These are phyloP conservation scores for Stichodactyla mertensii DNA, from an alignment of 64 coral and sea anemone genomes.

Conservation along the genomic window DNA sequence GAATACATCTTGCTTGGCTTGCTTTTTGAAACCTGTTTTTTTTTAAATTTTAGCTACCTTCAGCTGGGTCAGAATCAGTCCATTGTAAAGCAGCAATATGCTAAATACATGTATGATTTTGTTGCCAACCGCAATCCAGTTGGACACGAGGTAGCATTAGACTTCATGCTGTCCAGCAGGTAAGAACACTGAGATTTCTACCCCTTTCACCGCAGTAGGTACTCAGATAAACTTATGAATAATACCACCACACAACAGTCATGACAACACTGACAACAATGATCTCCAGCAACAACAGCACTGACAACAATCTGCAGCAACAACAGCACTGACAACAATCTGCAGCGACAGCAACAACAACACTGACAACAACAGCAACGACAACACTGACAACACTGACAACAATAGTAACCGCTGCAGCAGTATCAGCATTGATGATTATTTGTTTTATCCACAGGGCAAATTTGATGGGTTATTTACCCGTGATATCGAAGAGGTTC, in stretches of 20 bases:
- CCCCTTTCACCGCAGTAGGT: too few species aligned
- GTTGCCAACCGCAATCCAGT: conserved; percentile 42
- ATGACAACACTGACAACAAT: too few species aligned
- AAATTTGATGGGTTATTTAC: background rate
- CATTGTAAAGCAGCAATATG: background rate
- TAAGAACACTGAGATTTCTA: background rate
- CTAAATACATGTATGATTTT: conserved; percentile 21
- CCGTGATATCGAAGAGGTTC: background rate
- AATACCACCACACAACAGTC: too few species aligned
- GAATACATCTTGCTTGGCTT: background rate
- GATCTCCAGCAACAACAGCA: too few species aligned
- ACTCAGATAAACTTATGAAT: too few species aligned
- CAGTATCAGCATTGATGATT: too few species aligned
- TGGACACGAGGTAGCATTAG: conserved; percentile 12
- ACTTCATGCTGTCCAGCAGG: background rate
- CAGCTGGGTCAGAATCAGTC: background rate
- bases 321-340: too few species aligned
- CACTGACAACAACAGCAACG: too few species aligned
- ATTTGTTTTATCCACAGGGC: background rate
- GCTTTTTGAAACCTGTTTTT: background rate
- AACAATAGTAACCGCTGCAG: too few species aligned
- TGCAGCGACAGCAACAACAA: too few species aligned
- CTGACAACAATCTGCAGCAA: too few species aligned
- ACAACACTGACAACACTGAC: too few species aligned
- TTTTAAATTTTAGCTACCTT: conserved; percentile 33